These are phyloP conservation scores for Galleria mellonella DNA, from an alignment of 1,140 invertebrate genomes.

Conservation along the genomic window DNA sequence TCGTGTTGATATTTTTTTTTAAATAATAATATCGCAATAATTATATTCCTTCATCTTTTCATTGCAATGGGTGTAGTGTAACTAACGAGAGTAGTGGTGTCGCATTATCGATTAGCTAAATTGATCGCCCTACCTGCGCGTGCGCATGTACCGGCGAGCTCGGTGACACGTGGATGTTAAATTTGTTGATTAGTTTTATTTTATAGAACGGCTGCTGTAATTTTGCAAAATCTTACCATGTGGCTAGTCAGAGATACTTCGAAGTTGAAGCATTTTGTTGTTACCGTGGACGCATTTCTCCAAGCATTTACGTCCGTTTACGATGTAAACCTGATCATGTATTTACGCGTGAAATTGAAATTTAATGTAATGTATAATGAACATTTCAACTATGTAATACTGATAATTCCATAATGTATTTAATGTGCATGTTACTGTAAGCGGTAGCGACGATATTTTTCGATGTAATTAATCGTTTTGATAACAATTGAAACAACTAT, in stretches of 20 bases:
- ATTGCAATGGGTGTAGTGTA: constrained; percentile 12
- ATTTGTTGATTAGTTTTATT: constrained; percentile 59
- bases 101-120: constrained; percentile 30
- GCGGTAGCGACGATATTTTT: constrained; percentile 45
- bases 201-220: constrained; percentile 19
- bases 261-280: constrained; percentile 24
- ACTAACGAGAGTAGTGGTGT: background rate
- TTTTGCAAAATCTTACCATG: background rate
- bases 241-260: constrained; percentile 24
- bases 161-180: background rate
- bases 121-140: too few species aligned
- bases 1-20: constrained; percentile 3
- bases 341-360: background rate
- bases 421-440: constrained; percentile 24
- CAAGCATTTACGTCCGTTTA: constrained; percentile 29
- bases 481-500: constrained; percentile 26
- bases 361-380: background rate
- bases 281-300: constrained; percentile 28
- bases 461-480: constrained; percentile 41
- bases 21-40: constrained; percentile 42
- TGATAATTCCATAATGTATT: constrained; percentile 1
- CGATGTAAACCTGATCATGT: background rate
- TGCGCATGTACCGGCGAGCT: too few species aligned
- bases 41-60: constrained; percentile 11
- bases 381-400: constrained; percentile 4